These are phyloP conservation scores for Dipus sagitta DNA, from an alignment of 2,797 vertebrate genomes.

Conservation along the genomic window DNA sequence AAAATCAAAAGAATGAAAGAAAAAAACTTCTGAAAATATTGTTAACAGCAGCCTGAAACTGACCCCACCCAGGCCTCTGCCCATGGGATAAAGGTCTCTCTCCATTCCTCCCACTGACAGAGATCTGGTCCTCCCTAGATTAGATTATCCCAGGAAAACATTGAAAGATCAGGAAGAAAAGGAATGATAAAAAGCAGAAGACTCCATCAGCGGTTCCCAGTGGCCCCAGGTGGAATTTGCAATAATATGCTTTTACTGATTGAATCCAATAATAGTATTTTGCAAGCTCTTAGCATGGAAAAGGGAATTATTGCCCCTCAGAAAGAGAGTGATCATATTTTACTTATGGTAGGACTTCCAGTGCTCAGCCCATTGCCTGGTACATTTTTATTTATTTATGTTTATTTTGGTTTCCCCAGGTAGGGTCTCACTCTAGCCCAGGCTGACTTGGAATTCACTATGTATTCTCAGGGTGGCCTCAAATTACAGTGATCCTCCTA, in stretches of 20 bases:
- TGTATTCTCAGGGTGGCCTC: no score
- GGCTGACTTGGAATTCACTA: no score
- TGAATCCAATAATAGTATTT: conserved; percentile 13
- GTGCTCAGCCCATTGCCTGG: background rate
- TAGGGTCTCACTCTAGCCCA: no score
- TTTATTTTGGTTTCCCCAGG: no score
- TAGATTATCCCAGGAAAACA: conserved; percentile 61
- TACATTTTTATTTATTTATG: background rate
- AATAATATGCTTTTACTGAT: background rate
- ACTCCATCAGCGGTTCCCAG: background rate
- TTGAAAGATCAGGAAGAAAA: conserved; percentile 60
- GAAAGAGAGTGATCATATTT: background rate
- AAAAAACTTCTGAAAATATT: background rate
- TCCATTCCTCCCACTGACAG: background rate
- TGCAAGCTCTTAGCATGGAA: background rate
- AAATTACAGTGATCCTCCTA: no score
- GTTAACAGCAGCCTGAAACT: conserved; percentile 49
- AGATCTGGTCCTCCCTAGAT: background rate
- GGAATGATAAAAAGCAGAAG: conserved; percentile 40
- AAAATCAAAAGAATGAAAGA: background rate
- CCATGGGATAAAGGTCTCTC: conserved; percentile 36
- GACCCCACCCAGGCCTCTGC: background rate
- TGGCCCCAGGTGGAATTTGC: background rate
- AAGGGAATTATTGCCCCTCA: background rate
- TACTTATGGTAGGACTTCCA: background rate